Base-by-base conservation (phyloP, 2,888 invertebrate species). In the Zaprionus obscuricornis region DNA sequence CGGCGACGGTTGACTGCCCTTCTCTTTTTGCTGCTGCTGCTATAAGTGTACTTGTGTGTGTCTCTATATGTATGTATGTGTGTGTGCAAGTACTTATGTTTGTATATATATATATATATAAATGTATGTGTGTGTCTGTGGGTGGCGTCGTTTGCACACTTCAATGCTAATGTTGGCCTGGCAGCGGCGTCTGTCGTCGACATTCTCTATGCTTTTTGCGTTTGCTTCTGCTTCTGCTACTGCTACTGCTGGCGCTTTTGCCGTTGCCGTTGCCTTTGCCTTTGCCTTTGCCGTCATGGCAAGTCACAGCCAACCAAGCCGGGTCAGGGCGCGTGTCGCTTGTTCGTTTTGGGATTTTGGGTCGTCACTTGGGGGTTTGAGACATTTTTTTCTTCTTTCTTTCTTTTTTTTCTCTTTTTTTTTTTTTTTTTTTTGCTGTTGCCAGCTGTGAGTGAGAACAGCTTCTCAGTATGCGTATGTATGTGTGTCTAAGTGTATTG, bases 91-190 rank as follows among this genome's bases (percentile, higher is more conserved):
- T 22, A 22, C 26, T 7, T 27, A 11, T 56, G 20, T 50, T 10
- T 36, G 45, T 42, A 20, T 52, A 49, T 55, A 24, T 46, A 49
- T 56, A 43, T 54, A 33, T 66, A 56, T 66, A 58, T 67, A 58
- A 65, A 65, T 57, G 59, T 70, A 66, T 66, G 66, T 65, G 75
- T 74, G 67, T 65, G 45, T 57, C 54, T 46, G 56, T 42, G 52
- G 51, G 34, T 26, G 47, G 75, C 78, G 73, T 85, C 85, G 83
- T 79, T 85, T 84, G 85, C 85, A 77, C 79, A 85, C 85, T 85
- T 81, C 85, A 85, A 83, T 85, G 85, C 85, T 86, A 86, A 86
- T 85, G 86, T 83, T 83, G 75, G 81, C 65, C 84, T 81, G 81
- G 73, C 81, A 77, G 81, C 75, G 66, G 55, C 81, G 84, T 73